phyloP scores from a whole-genome alignment of 2,797 vertebrate genomes.

The Microctenopoma lineatum region DNA sequence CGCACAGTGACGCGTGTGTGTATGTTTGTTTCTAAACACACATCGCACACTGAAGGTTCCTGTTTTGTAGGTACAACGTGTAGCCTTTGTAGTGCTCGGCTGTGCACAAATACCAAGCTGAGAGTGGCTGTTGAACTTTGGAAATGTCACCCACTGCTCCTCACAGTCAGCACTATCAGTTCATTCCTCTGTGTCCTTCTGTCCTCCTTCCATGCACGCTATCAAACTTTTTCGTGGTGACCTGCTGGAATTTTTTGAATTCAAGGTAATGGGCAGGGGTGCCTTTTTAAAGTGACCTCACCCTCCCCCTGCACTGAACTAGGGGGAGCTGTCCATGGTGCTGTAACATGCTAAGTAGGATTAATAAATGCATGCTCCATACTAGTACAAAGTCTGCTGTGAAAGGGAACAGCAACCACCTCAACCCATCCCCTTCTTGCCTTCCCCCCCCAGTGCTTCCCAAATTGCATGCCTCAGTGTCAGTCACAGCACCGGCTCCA shows the following conservation, averaged over 20 bases:
- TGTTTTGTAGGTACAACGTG: conserved; percentile 71
- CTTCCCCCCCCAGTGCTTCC: conserved; percentile 9
- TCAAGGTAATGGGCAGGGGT: conserved; percentile 19
- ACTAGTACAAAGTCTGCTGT: conserved; percentile 25
- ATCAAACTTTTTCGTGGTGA: conserved; percentile 65
- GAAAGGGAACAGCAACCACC: conserved; percentile 25
- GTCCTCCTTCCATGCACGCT: conserved; percentile 37
- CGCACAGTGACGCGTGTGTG: background rate
- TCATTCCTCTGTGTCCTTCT: conserved; percentile 61
- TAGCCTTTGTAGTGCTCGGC: conserved; percentile 70
- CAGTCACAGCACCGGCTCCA: conserved; percentile 34
- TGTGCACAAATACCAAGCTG: conserved; percentile 79
- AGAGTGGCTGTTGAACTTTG: conserved; percentile 83
- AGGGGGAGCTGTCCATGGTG: conserved; percentile 52
- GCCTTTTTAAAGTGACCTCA: conserved; percentile 42
- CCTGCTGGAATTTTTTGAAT: conserved; percentile 72
- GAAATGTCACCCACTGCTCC: conserved; percentile 79
- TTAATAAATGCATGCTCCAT: conserved; percentile 36
- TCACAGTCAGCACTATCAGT: conserved; percentile 62
- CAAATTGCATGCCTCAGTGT: conserved; percentile 23
- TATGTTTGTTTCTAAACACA: conserved; percentile 22
- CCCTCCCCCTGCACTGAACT: background rate
- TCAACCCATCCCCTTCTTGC: background rate
- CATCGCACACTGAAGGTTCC: conserved; percentile 35
- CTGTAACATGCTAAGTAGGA: conserved; percentile 35